A percentile compares a stretch with the other conserved stretches of the same genome.
Conservation (phyloP, 2,113 vertebrate genomes). For the Noturus placidus region DNA sequence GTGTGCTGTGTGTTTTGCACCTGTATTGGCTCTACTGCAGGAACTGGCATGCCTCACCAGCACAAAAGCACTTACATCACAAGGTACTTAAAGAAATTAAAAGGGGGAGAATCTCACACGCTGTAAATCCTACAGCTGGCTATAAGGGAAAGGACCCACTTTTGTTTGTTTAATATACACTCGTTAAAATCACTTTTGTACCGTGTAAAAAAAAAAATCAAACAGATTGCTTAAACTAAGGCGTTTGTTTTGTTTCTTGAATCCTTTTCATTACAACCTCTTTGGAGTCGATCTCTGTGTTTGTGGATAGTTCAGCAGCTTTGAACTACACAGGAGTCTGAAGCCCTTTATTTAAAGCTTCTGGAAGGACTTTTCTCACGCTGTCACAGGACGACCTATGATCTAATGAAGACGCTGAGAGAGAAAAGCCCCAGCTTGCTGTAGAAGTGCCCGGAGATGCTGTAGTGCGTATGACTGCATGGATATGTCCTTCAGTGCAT, state of each 20-base stretch:
- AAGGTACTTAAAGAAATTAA: conserved; percentile 65
- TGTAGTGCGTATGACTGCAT: conserved; percentile 1
- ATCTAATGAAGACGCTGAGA: conserved; percentile 1
- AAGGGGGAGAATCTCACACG: conserved; percentile 53
- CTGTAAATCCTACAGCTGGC: conserved; percentile 54
- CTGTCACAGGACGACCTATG: conserved; percentile 10
- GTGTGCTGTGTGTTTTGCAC: conserved; percentile 37
- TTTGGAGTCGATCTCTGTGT: background rate
- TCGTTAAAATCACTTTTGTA: conserved; percentile 58
- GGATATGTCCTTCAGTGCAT: conserved; percentile 9
- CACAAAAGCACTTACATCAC: conserved; percentile 55
- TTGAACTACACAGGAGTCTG: background rate
- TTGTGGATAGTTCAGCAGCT: background rate
- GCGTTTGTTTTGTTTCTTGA: background rate
- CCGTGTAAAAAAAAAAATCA: conserved; percentile 19
- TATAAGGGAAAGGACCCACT: conserved; percentile 43
- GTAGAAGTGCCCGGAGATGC: background rate
- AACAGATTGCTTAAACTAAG: background rate
- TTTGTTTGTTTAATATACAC: conserved; percentile 58
- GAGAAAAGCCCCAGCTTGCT: conserved; percentile 22
- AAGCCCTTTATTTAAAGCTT: conserved; percentile 1
- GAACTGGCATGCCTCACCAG: conserved; percentile 31
- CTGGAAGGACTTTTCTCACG: conserved; percentile 7
- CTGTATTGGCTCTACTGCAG: conserved; percentile 36
- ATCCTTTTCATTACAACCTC: background rate